Conservation (phyloP, 2,888 invertebrate genomes). For the Tigriopus californicus region DNA sequence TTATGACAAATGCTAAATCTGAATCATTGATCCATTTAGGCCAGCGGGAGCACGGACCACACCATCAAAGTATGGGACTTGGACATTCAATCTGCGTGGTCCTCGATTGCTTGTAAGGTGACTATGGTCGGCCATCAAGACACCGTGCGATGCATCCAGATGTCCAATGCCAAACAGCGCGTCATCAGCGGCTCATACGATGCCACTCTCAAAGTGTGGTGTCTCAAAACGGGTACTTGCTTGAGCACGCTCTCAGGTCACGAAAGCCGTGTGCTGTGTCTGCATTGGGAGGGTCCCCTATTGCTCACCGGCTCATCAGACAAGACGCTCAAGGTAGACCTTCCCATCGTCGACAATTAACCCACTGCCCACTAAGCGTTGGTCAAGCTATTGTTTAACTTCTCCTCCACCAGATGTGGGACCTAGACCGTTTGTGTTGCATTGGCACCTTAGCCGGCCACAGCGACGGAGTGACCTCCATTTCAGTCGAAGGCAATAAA, state of each 20-base stretch:
- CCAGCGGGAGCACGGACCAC: conserved; percentile 30
- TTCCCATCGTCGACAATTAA: conserved; percentile 4
- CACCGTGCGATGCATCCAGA: conserved; percentile 25
- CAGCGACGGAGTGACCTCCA: conserved; percentile 33
- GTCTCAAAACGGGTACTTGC: conserved; percentile 29
- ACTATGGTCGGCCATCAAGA: conserved; percentile 35
- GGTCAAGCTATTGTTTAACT: too few species aligned
- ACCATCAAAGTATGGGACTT: conserved; percentile 34
- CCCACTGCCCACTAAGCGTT: too few species aligned
- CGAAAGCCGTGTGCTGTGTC: conserved; percentile 31
- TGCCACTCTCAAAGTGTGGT: conserved; percentile 32
- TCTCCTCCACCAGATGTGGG: conserved; percentile 27
- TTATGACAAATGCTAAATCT: too few species aligned
- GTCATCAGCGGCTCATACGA: conserved; percentile 35
- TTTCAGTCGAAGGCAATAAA: conserved; percentile 29
- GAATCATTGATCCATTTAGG: too few species aligned
- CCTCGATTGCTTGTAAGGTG: conserved; percentile 33
- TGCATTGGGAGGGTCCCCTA: conserved; percentile 29
- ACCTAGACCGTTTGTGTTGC: conserved; percentile 27
- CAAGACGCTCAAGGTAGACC: conserved; percentile 32
- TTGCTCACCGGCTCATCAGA: conserved; percentile 32
- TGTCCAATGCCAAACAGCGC: conserved; percentile 27
- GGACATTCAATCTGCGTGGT: conserved; percentile 30
- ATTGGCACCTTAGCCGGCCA: conserved; percentile 31
- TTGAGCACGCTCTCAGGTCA: conserved; percentile 31